Evolutionary conservation across 2,888 invertebrate genomes (phyloP), one percentile per base, ranked within the genome.

Genomic region (Papilio elwesi): DNA sequence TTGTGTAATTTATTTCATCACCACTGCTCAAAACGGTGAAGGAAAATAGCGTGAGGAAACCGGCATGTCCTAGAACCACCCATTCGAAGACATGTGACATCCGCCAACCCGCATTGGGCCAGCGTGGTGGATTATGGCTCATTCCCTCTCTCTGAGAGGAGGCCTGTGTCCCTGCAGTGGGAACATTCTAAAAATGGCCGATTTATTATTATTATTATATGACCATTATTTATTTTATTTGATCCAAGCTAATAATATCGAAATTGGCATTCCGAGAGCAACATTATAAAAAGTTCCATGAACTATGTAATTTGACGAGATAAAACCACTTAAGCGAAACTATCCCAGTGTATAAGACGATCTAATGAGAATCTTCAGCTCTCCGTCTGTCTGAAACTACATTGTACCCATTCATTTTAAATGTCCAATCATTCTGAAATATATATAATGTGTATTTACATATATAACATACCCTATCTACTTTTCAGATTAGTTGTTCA

Each of bases 321-420:
- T 62, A 62, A 62, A 62, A 62, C 43, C 38, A 62, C n/a, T 62
- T 62, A 15, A 62, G 43, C 43, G 38, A 43, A 62, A 62, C 43
- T 62, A 62, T 62, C 43, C 43, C 0, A 59, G 15, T 36, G 59
- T 62, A 62, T 62, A 6, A 62, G 59, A 62, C n/a, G 51, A n/a
- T 62, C 43, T 62, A 62, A 62, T 43, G 59, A 62, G 59, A 62
- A 43, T 62, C 43, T 62, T 13, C 38, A 59, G 43, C 59, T 62
- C 59, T 59, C 55, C 1, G 53, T 16, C 38, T 48, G 11, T 11
- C 49, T 62, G 43, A 15, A 43, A 62, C n/a, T 43, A 43, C 43
- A 62, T 15, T 43, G 59, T 15, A 62, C 59, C 43, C 59, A 43
- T 62, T 59, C 38, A 59, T 59, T 62, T 62, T 15, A 62, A 62